These are phyloP conservation scores for Pseudonaja textilis DNA, from an alignment of 2,113 vertebrate species.

Conservation along the genomic window DNA sequence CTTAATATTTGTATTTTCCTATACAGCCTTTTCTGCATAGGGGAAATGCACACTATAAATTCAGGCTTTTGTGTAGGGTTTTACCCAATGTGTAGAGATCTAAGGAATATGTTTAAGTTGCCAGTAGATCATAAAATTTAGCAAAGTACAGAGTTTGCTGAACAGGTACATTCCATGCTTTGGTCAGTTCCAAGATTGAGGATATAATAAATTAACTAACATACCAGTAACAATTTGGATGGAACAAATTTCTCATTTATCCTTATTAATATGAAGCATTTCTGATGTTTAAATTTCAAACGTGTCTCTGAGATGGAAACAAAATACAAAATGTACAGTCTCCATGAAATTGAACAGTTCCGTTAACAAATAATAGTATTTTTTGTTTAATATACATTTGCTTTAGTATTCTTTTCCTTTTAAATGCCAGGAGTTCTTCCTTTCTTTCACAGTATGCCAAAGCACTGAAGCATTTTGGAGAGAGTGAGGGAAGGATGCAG, in stretches of 20 bases:
- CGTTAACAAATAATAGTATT: not conserved
- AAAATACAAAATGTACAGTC: not conserved
- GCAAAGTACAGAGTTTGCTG: not conserved
- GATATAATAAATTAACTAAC: not conserved
- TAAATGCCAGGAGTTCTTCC: conserved; percentile 38
- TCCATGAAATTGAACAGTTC: not conserved
- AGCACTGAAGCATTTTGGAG: conserved; percentile 92
- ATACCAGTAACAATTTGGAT: not conserved
- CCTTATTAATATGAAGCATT: not conserved
- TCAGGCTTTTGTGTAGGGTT: not conserved
- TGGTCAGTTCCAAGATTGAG: not conserved
- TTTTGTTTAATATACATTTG: not conserved
- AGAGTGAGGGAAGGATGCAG: conserved; percentile 87
- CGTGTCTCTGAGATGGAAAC: not conserved
- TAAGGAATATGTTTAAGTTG: not conserved
- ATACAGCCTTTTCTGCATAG: not conserved
- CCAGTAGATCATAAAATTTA: not conserved
- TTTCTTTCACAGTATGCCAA: conserved; percentile 80
- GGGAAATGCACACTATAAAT: not conserved
- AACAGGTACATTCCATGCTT: not conserved
- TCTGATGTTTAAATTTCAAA: not conserved
- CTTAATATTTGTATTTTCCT: not conserved
- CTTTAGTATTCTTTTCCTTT: conserved; percentile 11
- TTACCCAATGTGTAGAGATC: not conserved
- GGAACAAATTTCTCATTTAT: not conserved